phyloP scores from a whole-genome alignment of 2,888 invertebrate genomes.

The Rhaphigaster nebulosa region DNA sequence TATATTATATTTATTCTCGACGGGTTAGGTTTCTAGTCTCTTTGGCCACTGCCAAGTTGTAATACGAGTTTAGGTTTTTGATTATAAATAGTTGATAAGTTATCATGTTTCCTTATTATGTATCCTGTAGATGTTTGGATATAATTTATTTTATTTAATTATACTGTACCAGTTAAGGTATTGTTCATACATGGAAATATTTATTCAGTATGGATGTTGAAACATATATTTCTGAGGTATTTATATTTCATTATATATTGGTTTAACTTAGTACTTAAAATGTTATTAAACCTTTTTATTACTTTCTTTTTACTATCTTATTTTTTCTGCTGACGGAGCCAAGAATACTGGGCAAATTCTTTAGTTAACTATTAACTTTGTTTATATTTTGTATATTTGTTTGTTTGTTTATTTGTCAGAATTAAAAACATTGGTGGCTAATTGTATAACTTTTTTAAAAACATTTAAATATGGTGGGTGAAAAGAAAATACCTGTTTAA shows the following conservation, averaged over 20 bases:
- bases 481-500: not conserved
- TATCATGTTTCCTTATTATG: not conserved
- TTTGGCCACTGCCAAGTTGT: not conserved
- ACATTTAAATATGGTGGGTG: not conserved
- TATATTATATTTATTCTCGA: not conserved
- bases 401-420: not conserved
- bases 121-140: not conserved
- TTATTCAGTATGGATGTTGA: conserved; percentile 36
- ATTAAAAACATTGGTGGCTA: not conserved
- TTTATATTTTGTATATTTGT: not conserved
- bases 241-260: not conserved
- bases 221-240: conserved; percentile 50
- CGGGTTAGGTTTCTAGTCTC: not conserved
- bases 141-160: not conserved
- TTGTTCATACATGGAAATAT: not conserved
- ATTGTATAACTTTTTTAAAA: not conserved
- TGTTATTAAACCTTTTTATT: not conserved
- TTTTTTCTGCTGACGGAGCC: not conserved
- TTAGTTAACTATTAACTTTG: too few species aligned
- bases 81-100: conserved; percentile 16
- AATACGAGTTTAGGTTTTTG: not conserved
- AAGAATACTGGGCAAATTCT: too few species aligned
- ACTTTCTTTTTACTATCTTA: not conserved
- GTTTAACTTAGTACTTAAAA: not conserved
- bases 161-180: not conserved